phyloP scores from a whole-genome alignment of 53 echinoderm and acorn worm genomes.

The Apostichopus leukothele region DNA sequence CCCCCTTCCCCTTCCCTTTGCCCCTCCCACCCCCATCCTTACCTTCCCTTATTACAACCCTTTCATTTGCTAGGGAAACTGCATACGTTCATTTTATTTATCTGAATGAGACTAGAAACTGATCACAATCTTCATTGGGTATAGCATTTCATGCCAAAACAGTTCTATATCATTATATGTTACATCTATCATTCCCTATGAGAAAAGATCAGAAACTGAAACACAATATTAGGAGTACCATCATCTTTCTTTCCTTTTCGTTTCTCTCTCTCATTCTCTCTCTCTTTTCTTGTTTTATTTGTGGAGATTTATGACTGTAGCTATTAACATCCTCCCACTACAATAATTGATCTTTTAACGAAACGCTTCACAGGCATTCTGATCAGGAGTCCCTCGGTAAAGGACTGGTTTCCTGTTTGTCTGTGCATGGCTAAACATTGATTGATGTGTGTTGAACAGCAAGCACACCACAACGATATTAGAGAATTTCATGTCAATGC shows the following conservation, averaged over 20 bases:
- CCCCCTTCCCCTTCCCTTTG: too few species aligned
- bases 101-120: too few species aligned
- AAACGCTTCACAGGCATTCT: neutral
- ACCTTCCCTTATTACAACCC: too few species aligned
- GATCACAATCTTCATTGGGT: neutral
- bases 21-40: too few species aligned
- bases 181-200: neutral
- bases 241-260: neutral
- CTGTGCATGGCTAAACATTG: slow-evolving; percentile 7
- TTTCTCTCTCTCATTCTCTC: too few species aligned
- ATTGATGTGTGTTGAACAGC: slow-evolving; percentile 7
- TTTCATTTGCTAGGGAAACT: too few species aligned
- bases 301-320: neutral
- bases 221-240: neutral
- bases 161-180: slow-evolving; percentile 21
- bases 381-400: slow-evolving; percentile 7
- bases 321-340: slow-evolving; percentile 14
- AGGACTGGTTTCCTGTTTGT: slow-evolving; percentile 29
- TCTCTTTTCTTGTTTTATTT: too few species aligned
- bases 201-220: neutral
- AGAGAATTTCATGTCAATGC: neutral
- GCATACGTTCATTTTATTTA: too few species aligned
- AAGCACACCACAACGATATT: neutral
- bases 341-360: slow-evolving; percentile 14
- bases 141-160: neutral